These are phyloP conservation scores for Gari tellinella DNA, from an alignment of 2,888 invertebrate genomes.

Conservation along the genomic window DNA sequence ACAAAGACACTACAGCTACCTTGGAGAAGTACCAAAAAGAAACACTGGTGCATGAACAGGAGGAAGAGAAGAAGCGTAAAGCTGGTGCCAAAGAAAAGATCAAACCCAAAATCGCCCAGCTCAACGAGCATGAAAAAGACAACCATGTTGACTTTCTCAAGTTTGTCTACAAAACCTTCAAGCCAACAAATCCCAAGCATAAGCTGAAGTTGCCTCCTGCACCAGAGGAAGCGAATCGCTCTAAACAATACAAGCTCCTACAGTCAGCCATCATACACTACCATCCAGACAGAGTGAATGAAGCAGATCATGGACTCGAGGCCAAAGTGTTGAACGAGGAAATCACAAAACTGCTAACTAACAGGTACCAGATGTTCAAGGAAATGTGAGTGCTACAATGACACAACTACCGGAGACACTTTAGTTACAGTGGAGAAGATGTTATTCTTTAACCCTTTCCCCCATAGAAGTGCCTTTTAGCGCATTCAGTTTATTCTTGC, in stretches of 20 bases:
- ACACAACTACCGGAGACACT: too few species aligned
- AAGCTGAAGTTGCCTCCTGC: conserved; percentile 47
- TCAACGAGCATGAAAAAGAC: conserved; percentile 36
- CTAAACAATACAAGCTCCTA: conserved; percentile 57
- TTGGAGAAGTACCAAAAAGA: conserved; percentile 64
- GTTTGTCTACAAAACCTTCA: conserved; percentile 61
- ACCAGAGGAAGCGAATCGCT: conserved; percentile 13
- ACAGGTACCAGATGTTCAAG: conserved; percentile 55
- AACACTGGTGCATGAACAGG: conserved; percentile 52
- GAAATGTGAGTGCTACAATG: too few species aligned
- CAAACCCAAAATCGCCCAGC: conserved; percentile 46
- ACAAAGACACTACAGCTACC: conserved; percentile 51
- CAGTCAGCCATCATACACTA: conserved; percentile 69
- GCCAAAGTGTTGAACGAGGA: conserved; percentile 71
- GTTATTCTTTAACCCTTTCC: too few species aligned
- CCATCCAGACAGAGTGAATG: conserved; percentile 69
- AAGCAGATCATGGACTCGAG: conserved; percentile 56
- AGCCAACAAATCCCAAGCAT: conserved; percentile 61
- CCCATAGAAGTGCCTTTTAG: too few species aligned
- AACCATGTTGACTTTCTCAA: conserved; percentile 50
- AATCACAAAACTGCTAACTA: conserved; percentile 68
- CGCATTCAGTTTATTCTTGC: too few species aligned
- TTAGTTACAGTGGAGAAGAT: too few species aligned
- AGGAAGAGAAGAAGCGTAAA: conserved; percentile 48
- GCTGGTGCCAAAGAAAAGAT: conserved; percentile 47